Evolutionary conservation across 2,888 invertebrate species (phyloP).

Genomic region (Stenurella melanura): DNA sequence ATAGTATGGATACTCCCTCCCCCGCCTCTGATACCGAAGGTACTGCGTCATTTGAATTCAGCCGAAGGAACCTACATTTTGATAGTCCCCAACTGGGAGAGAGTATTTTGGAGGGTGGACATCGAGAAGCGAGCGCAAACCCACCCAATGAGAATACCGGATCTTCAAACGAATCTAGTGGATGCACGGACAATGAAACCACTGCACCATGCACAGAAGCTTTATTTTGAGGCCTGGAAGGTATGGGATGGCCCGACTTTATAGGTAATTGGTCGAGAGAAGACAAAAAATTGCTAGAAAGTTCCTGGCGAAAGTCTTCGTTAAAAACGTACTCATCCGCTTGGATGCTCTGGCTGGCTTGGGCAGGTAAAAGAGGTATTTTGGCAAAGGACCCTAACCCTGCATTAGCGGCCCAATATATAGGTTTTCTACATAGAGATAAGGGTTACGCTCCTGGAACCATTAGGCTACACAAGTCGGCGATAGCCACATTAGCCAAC

Average conservation of each 20-base stretch:
- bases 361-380: constrained; percentile 10
- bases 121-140: not conserved
- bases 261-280: constrained; percentile 24
- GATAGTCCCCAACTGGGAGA: constrained; percentile 58
- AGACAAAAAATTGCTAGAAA: constrained; percentile 31
- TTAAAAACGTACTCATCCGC: constrained; percentile 41
- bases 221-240: constrained; percentile 47
- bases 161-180: constrained; percentile 11
- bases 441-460: not conserved
- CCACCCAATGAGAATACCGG: not conserved
- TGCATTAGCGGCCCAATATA: not conserved
- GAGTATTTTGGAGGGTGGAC: constrained; percentile 54
- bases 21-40: constrained; percentile 54
- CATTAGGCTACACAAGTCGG: constrained; percentile 13
- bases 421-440: not conserved
- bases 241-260: constrained; percentile 46
- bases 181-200: constrained; percentile 30
- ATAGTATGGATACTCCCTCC: constrained; percentile 61
- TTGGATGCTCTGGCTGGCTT: constrained; percentile 39
- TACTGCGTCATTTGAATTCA: constrained; percentile 53
- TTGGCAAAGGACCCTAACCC: constrained; percentile 26
- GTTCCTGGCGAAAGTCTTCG: constrained; percentile 41
- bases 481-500: not conserved
- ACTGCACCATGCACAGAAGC: constrained; percentile 33
- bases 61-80: constrained; percentile 53